These are phyloP conservation scores for Macaca mulatta DNA, from an alignment of 2,113 vertebrate genomes.

Conservation along the genomic window DNA sequence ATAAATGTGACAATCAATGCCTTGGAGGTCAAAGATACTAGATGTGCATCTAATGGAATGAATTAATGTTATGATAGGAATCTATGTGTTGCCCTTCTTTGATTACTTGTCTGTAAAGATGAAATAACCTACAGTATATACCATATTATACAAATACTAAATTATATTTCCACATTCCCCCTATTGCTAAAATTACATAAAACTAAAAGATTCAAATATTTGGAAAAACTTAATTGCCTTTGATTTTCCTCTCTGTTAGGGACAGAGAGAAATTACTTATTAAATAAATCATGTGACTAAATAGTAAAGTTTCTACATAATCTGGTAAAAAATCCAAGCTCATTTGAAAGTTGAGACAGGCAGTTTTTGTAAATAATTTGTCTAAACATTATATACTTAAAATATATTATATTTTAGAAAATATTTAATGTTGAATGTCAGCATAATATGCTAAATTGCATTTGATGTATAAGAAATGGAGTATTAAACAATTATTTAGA, in stretches of 20 bases:
- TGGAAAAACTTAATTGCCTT: background rate
- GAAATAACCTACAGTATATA: background rate
- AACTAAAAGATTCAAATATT: background rate
- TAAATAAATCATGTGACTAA: background rate
- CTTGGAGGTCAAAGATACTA: background rate
- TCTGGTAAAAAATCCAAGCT: background rate
- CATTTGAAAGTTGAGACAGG: background rate
- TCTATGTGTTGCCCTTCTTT: background rate
- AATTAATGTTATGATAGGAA: conserved; percentile 31
- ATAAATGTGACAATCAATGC: conserved; percentile 17
- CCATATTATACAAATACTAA: background rate
- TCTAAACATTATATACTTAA: background rate
- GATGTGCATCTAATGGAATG: background rate
- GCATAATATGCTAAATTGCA: background rate
- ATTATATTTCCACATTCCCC: background rate
- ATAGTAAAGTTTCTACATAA: background rate
- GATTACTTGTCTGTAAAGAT: background rate
- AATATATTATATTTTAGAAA: background rate
- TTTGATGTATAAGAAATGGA: background rate
- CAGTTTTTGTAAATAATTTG: background rate
- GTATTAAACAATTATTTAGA: background rate
- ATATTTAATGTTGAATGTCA: background rate
- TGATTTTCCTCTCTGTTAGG: background rate
- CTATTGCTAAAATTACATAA: background rate
- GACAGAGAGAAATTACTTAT: background rate